Evolutionary conservation across 2,888 invertebrate species (phyloP), one percentile per base, ranked within the genome.

Genomic region (Rhimphoctona megacephalus): DNA sequence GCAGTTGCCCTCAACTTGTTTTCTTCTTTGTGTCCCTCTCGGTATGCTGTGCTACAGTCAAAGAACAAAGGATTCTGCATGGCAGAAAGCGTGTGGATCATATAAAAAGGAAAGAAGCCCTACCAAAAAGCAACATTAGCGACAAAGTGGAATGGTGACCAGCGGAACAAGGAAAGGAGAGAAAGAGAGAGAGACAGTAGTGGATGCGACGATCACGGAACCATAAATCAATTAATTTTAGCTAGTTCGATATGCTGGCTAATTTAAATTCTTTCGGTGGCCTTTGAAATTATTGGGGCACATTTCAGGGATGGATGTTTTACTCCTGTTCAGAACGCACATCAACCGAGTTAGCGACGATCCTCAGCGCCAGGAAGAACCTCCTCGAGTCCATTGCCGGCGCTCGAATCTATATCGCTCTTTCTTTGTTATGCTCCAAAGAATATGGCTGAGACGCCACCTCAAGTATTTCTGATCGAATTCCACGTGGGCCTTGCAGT

Each of bases 211-310:
- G 89, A 91, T 91, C 90, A 86, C 82, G 88, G 90, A 90, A 90
- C 91, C 92, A 93, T 93, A 94, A 94, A 94, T 94, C 94, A 94
- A 94, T 94, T 94, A 94, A 93, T 94, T 94, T 94, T 92, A 91
- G 92, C 92, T 93, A 91, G 92, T 92, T 92, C 91, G 92, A 93
- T 93, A 92, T 91, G 91, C 89, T 90, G 91, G 90, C 92, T 94
- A 93, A 94, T 94, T 93, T 94, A 94, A 94, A 94, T 94, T 94
- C 94, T 93, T 93, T 92, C 91, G 91, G 92, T 89, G 91, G 92
- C 89, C 92, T 91, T 91, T 89, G 91, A 91, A 92, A 92, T 92
- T 90, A 91, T 90, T 90, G 89, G 76, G 79, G 84, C 87, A 85
- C 87, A 87, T 87, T 87, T 87, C 82, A 87, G 84, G 84, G 87